Conservation (phyloP, 2,888 invertebrate genomes). For the Phania funesta region DNA sequence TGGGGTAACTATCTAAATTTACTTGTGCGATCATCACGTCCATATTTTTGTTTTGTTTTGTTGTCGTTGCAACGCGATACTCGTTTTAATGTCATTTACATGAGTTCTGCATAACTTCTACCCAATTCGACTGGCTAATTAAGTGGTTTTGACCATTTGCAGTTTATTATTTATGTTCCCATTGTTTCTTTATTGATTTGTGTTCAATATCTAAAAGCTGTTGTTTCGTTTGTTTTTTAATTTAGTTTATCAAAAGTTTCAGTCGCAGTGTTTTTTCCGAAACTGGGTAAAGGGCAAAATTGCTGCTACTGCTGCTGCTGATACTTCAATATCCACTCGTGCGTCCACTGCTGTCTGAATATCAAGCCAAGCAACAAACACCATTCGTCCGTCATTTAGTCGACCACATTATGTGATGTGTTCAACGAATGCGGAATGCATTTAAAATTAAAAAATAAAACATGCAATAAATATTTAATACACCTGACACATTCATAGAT, state of each 20-base stretch:
- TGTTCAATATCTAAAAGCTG: slow-evolving; percentile 11
- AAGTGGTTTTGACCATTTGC: slow-evolving; percentile 61
- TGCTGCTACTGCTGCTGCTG: slow-evolving; percentile 18
- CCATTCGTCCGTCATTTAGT: slow-evolving; percentile 25
- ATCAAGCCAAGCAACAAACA: slow-evolving; percentile 17
- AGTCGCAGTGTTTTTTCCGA: slow-evolving; percentile 47
- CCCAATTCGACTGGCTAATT: slow-evolving; percentile 28
- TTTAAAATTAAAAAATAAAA: slow-evolving; percentile 48
- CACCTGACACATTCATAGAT: not conserved
- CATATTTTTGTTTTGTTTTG: not conserved
- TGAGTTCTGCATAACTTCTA: slow-evolving; percentile 20
- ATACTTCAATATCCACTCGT: not conserved
- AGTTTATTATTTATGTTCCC: slow-evolving; percentile 29
- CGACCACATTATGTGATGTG: slow-evolving; percentile 27
- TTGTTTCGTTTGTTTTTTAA: no score
- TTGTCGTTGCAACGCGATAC: not conserved
- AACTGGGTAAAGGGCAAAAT: slow-evolving; percentile 61
- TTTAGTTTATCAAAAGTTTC: slow-evolving; percentile 6
- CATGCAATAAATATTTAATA: slow-evolving; percentile 24
- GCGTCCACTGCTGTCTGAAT: not conserved
- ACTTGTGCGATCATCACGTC: slow-evolving; percentile 32
- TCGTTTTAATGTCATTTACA: not conserved
- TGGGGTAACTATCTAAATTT: slow-evolving; percentile 28
- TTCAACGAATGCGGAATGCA: slow-evolving; percentile 47
- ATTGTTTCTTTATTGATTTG: not conserved